These are phyloP conservation scores for Artibeus lituratus DNA, from an alignment of 2,797 vertebrate species.

Conservation along the genomic window DNA sequence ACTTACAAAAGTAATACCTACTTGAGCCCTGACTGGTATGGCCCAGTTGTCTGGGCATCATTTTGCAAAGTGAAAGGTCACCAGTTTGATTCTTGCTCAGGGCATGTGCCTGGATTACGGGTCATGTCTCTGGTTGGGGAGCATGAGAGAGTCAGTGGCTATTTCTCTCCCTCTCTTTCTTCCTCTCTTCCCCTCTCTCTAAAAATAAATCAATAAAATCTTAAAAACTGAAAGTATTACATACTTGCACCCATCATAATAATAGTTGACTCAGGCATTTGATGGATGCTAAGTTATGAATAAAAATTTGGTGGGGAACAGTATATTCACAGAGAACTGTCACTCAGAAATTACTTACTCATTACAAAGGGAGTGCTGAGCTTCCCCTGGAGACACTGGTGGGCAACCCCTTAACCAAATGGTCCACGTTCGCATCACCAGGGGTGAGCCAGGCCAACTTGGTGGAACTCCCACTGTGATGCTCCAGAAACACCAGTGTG, in stretches of 20 bases:
- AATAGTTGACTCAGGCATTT: not conserved
- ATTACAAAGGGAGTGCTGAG: not conserved
- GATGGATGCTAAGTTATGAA: not conserved
- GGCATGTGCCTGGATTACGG: not conserved
- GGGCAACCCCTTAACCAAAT: too few relatives aligned
- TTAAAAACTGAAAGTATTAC: not conserved
- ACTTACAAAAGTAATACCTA: not conserved
- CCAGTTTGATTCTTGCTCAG: not conserved
- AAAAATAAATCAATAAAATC: not conserved
- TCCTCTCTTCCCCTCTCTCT: not conserved
- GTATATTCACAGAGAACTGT: not conserved
- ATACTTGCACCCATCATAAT: not conserved
- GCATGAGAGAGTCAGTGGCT: not conserved
- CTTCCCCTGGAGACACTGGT: not conserved
- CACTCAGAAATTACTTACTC: not conserved
- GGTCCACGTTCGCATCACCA: not conserved
- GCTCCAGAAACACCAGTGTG: fast-evolving
- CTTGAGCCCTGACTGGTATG: too few relatives aligned
- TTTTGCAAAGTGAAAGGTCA: too few relatives aligned
- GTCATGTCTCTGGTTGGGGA: too few relatives aligned
- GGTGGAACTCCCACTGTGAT: not conserved
- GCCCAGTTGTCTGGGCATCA: too few relatives aligned
- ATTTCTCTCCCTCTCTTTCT: not conserved
- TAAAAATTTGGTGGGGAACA: not conserved
- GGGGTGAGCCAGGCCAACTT: not conserved